Conservation (phyloP, 2,797 vertebrate species). For the Phrynocephalus forsythii region DNA sequence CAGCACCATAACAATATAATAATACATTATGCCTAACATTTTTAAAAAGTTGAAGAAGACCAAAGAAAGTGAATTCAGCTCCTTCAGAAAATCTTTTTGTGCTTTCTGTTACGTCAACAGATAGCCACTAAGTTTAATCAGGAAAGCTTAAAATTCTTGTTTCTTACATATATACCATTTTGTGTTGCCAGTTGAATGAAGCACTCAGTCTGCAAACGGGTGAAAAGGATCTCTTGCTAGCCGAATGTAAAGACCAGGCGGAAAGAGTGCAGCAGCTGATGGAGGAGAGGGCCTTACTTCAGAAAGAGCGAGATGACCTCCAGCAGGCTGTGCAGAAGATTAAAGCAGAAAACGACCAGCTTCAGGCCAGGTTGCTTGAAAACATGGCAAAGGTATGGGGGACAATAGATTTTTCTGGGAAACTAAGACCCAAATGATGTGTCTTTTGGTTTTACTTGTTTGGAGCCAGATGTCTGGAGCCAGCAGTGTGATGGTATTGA, state of each 20-base stretch:
- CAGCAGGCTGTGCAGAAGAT: constrained; percentile 71
- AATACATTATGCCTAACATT: too few relatives aligned
- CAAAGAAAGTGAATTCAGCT: neutral
- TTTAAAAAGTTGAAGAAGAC: too few relatives aligned
- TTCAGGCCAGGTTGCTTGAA: constrained; percentile 75
- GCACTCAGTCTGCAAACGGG: constrained; percentile 21
- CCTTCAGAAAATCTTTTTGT: neutral
- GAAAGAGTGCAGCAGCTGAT: constrained; percentile 28
- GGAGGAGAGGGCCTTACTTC: constrained; percentile 59
- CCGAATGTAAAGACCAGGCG: constrained; percentile 23
- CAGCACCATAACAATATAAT: too few relatives aligned
- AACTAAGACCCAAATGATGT: neutral
- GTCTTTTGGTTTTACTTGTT: neutral
- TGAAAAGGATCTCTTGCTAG: constrained; percentile 44
- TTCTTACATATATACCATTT: neutral
- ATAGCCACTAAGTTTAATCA: neutral
- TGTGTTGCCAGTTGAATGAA: neutral
- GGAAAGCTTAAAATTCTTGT: neutral
- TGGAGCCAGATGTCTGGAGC: neutral
- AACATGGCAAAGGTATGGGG: constrained; percentile 66
- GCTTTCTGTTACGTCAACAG: too few relatives aligned
- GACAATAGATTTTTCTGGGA: neutral
- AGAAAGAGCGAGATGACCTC: constrained; percentile 79
- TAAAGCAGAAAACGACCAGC: constrained; percentile 72
- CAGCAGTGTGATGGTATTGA: neutral